Base-by-base conservation (phyloP, 2,797 vertebrate species). In the Podarcis siculus region DNA sequence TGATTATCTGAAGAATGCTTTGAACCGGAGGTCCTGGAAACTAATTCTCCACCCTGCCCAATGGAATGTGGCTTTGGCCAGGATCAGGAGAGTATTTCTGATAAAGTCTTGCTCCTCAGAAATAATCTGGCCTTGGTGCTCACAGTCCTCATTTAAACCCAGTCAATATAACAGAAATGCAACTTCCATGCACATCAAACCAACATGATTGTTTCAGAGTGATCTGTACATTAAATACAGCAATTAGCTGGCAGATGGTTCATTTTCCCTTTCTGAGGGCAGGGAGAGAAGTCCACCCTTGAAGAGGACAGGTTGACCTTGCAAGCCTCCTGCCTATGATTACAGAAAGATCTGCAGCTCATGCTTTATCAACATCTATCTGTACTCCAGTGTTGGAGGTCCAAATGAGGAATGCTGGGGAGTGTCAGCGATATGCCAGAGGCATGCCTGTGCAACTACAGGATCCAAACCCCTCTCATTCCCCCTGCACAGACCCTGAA, bases 1-100 rank as follows among this genome's bases (percentile, higher is more conserved):
- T 73, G 76, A 89, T 89, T 89, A 89, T 89, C 55, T 80, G 39
- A 89, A 85, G 77, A 89, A 89, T 85, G 87, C 87, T 89, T 89
- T 85, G 82, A 89, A 89, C 77, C 39, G 27, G 23, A 87, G 86
- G 25, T 61, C 86, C 67, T 87, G 86, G 86, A 80, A 73, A 35
- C 77, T 55, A 85, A 64, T 30, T 49, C 55, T 25, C 19, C 35
- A 39, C 55, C 77, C 83, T 85, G 55, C 69, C 77, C 55, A 80
- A 25, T 37, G 75, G 87, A 89, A 89, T 89, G 87, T 79, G 77
- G 39, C 82, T 77, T 87, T 77, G 86, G 86, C 64, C 61, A 12
- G 32, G 35, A 67, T 83, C 15, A 55, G 61, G 32, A 75, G 71
- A 76, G 39, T 67, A n/a, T 79, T 85, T 85, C 58, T 75, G 77